Percentiles rank a stretch among this genome's conserved stretches.
phyloP scores from a whole-genome alignment of 2,888 invertebrate species.

The Drosophila infuscata region DNA sequence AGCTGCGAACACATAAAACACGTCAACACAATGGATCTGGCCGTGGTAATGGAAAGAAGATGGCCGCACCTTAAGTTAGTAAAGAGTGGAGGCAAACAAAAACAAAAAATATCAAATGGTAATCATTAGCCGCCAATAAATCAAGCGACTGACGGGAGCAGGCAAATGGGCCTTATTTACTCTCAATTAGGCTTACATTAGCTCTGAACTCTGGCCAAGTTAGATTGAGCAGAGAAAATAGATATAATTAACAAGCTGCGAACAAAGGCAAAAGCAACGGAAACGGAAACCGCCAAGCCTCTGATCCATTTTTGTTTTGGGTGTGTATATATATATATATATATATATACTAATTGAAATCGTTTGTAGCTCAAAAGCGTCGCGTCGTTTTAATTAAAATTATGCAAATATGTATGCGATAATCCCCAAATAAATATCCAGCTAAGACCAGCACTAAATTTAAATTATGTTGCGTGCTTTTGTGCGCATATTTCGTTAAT shows the following conservation, averaged over 20 bases:
- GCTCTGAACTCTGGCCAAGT: conserved; percentile 34
- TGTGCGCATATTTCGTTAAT: conserved; percentile 11
- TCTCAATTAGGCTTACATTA: conserved; percentile 73
- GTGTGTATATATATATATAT: background rate
- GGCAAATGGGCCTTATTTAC: conserved; percentile 64
- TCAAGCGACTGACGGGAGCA: conserved; percentile 57
- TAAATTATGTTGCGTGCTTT: conserved; percentile 24
- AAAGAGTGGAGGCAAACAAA: conserved; percentile 19
- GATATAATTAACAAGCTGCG: conserved; percentile 49
- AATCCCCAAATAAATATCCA: conserved; percentile 19
- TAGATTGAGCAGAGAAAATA: conserved; percentile 28
- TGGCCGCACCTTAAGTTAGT: conserved; percentile 45
- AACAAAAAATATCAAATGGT: conserved; percentile 50
- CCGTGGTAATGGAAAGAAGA: conserved; percentile 4
- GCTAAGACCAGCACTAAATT: background rate
- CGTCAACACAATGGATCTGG: conserved; percentile 30
- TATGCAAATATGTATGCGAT: conserved; percentile 60
- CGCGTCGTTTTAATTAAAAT: conserved; percentile 64
- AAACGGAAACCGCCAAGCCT: conserved; percentile 43
- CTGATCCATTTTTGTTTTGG: conserved; percentile 2
- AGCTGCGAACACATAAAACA: conserved; percentile 55
- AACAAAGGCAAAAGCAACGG: conserved; percentile 13
- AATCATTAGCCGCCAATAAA: conserved; percentile 70
- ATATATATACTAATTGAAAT: conserved; percentile 45
- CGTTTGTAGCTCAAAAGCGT: conserved; percentile 29